Percentiles rank a stretch among this genome's conserved stretches.
Conservation (phyloP, 2,888 invertebrate species). For the Nephrotoma appendiculata region DNA sequence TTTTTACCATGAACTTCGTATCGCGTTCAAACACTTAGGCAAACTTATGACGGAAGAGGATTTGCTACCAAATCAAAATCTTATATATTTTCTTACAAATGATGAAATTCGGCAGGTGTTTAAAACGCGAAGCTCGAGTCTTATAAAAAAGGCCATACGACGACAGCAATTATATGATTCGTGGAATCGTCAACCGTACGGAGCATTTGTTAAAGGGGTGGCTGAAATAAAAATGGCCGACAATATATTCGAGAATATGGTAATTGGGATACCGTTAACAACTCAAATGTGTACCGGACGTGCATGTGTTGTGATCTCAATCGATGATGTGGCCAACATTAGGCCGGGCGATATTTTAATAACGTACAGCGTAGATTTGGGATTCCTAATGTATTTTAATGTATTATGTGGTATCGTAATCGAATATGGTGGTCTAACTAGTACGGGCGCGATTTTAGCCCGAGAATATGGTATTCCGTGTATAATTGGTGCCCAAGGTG, state of each 20-base stretch:
- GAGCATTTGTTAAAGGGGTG: conserved; percentile 39
- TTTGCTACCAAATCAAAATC: conserved; percentile 44
- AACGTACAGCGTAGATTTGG: conserved; percentile 64
- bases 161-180: conserved; percentile 43
- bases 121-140: conserved; percentile 21
- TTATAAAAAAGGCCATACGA: conserved; percentile 40
- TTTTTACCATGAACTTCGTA: conserved; percentile 41
- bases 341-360: conserved; percentile 58
- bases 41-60: conserved; percentile 43
- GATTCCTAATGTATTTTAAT: conserved; percentile 77
- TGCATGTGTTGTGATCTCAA: conserved; percentile 53
- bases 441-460: conserved; percentile 41
- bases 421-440: conserved; percentile 68
- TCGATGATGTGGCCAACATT: conserved; percentile 44
- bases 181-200: conserved; percentile 39
- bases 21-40: conserved; percentile 42
- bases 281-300: conserved; percentile 33
- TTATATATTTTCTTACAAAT: conserved; percentile 53
- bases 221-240: conserved; percentile 8
- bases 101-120: conserved; percentile 47
- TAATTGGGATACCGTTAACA: not conserved
- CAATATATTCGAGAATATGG: conserved; percentile 27
- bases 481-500: not conserved
- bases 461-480: not conserved
- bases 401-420: conserved; percentile 63